Conservation (phyloP, 2,113 vertebrate genomes). For the Orthonyx spaldingii region DNA sequence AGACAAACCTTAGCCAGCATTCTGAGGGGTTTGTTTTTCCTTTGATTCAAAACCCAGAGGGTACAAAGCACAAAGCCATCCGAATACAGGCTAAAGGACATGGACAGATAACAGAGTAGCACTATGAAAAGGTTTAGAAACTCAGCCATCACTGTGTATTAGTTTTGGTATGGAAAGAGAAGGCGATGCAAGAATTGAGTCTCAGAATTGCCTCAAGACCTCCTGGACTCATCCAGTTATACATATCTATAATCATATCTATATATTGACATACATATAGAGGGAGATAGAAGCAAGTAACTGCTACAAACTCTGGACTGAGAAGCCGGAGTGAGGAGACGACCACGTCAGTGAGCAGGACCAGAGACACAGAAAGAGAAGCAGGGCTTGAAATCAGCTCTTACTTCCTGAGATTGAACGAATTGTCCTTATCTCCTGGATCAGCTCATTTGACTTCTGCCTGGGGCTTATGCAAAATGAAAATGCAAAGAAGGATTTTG, state of each 20-base stretch:
- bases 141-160: neutral
- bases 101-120: neutral
- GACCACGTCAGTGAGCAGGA: fast-evolving
- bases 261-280: neutral
- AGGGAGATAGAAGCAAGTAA: neutral
- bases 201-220: neutral
- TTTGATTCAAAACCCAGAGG: neutral
- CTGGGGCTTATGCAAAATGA: neutral
- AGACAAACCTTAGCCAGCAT: neutral
- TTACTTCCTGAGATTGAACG: fast-evolving
- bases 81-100: neutral
- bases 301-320: neutral
- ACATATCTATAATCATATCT: neutral
- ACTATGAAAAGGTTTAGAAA: neutral
- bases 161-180: neutral
- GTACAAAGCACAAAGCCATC: neutral
- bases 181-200: fast-evolving
- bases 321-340: neutral
- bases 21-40: neutral
- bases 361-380: neutral
- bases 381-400: constrained; percentile 38
- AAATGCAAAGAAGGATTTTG: neutral
- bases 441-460: neutral
- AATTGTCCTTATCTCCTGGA: neutral
- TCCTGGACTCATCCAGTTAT: neutral